Evolutionary conservation across 2,888 invertebrate genomes (phyloP), one percentile per base, ranked within the genome.

Genomic region (Drosophila quinaria): DNA sequence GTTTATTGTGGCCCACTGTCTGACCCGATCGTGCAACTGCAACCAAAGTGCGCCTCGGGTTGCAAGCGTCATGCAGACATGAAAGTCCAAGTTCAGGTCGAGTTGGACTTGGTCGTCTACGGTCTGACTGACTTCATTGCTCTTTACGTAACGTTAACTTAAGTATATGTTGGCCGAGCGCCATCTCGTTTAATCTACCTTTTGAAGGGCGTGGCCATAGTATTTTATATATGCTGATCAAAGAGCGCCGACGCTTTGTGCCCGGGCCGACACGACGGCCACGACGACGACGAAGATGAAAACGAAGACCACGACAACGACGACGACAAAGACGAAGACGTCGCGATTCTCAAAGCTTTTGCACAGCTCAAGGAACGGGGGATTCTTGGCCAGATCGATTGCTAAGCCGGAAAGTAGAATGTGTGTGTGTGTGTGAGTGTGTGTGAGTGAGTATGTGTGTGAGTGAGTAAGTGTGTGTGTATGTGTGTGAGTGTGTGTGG

Each of bases 121-220:
- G 51, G 78, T 69, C 84, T 87, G 85, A 87, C 79, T 89, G 85
- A 89, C 90, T 86, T 86, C 90, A 86, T 90, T 86, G 86, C 87
- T 81, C 87, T 87, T 87, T 86, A 81, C 87, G 90, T 89, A 89
- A 89, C 85, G 89, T 90, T 84, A 83, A 78, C 64, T 74, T 91
- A 90, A 91, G 88, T 91, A 88, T 87, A 91, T 70, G 82, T 90
- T 90, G 73, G 85, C 89, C 82, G 92, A 92, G 92, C 92, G 92
- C 92, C 92, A 92, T 92, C 92, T 92, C 92, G 92, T 92, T 92
- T 92, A 92, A 92, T 92, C 92, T 92, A 87, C 92, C 92, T 92
- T 92, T 91, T 83, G 87, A 87, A 86, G 87, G 91, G 91, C 91
- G 92, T 90, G 91, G 91, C 91, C 81, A 92, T 90, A 92, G 92